A percentile compares a stretch with the other conserved stretches of the same genome.
phyloP scores from a whole-genome alignment of 2,113 vertebrate species.

The Corvus hawaiiensis region DNA sequence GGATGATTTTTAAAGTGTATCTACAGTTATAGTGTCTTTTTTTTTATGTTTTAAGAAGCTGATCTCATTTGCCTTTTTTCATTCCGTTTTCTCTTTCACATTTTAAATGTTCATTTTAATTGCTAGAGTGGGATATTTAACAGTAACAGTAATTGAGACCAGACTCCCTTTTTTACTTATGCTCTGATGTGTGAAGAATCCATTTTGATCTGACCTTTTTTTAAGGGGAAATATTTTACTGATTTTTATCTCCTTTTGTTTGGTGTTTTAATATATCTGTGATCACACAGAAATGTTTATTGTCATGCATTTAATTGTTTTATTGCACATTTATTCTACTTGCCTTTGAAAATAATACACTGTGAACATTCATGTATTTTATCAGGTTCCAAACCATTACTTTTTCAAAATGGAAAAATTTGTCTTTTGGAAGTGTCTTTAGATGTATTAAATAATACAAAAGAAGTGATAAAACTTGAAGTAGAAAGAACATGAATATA shows the following conservation, averaged over 20 bases:
- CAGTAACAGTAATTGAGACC: neutral
- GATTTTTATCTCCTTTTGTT: constrained; percentile 19
- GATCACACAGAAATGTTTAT: constrained; percentile 42
- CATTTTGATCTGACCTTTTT: constrained; percentile 40
- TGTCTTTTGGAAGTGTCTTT: constrained; percentile 86
- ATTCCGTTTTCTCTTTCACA: constrained; percentile 14
- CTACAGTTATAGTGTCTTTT: neutral
- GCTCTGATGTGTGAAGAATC: neutral
- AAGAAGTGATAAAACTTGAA: constrained; percentile 82
- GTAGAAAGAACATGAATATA: constrained; percentile 82
- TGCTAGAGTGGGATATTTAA: constrained; percentile 12
- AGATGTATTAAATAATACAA: constrained; percentile 92
- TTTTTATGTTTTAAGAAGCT: neutral
- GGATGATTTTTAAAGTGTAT: neutral
- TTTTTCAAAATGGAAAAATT: constrained; percentile 93
- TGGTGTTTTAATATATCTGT: neutral
- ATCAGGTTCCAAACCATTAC: constrained; percentile 76
- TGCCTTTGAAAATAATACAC: constrained; percentile 48
- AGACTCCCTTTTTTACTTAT: neutral
- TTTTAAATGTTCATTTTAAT: constrained; percentile 32
- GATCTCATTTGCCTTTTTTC: neutral
- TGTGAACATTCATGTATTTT: constrained; percentile 66
- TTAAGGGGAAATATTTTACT: constrained; percentile 26
- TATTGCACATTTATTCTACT: constrained; percentile 49
- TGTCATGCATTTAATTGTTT: constrained; percentile 60